A percentile compares a stretch with the other conserved stretches of the same genome.
Evolutionary conservation across 2,113 vertebrate species (phyloP).

Genomic region (Bagarius yarrelli): DNA sequence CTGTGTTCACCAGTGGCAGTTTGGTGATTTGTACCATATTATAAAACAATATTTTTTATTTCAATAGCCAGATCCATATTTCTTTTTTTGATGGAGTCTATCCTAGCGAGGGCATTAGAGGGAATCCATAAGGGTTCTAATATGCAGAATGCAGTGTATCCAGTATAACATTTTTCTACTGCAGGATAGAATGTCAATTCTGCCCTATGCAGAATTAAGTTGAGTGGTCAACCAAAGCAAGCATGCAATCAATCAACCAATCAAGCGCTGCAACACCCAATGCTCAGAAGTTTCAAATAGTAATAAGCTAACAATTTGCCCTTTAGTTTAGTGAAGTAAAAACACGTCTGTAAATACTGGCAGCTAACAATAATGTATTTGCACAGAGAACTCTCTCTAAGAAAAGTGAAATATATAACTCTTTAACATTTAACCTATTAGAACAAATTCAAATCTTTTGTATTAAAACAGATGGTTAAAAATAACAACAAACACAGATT

Average conservation of each 20-base stretch:
- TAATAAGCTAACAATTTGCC: background rate
- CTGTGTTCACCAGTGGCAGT: too few species aligned
- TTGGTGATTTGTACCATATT: too few species aligned
- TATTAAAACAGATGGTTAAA: background rate
- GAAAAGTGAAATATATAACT: background rate
- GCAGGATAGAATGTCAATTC: background rate
- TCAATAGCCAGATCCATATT: too few species aligned
- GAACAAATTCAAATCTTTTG: background rate
- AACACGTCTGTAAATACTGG: background rate
- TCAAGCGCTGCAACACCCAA: background rate
- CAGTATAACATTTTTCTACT: background rate
- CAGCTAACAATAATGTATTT: background rate
- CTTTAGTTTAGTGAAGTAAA: background rate
- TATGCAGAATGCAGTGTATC: conserved; percentile 29
- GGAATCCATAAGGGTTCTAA: conserved; percentile 29
- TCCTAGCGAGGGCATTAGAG: background rate
- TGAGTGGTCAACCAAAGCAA: background rate
- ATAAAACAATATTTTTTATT: too few species aligned
- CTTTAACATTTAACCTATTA: background rate
- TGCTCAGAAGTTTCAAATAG: background rate
- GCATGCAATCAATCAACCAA: background rate
- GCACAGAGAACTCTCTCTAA: background rate
- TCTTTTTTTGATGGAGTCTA: background rate
- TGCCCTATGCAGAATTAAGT: background rate
- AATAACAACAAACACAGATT: background rate